phyloP scores from a whole-genome alignment of 1,140 invertebrate species.

The Pteromalus puparum region DNA sequence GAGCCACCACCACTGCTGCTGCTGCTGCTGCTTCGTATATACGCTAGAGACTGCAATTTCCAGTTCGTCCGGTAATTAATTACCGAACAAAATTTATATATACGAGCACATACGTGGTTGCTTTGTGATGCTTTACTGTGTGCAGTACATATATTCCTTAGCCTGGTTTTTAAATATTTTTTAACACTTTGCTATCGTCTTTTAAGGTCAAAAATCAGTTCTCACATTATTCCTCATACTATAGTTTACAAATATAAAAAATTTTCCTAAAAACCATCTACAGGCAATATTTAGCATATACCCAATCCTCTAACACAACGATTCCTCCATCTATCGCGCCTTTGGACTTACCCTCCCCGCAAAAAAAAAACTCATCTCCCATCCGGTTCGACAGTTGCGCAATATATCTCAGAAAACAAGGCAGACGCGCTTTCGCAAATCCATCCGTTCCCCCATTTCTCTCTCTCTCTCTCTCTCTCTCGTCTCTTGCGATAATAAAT shows the following conservation, averaged over 20 bases:
- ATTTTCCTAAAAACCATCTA: no score
- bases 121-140: no score
- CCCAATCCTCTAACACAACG: background rate
- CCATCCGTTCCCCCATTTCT: background rate
- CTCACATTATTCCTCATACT: no score
- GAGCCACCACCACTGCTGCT: background rate
- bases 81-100: slow-evolving; percentile 10
- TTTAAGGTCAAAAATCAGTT: no score
- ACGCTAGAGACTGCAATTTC: slow-evolving; percentile 16
- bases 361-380: background rate
- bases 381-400: slow-evolving; percentile 14
- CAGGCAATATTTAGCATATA: slow-evolving; percentile 10
- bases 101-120: background rate
- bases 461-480: background rate
- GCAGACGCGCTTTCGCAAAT: slow-evolving; percentile 9
- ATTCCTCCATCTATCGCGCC: background rate
- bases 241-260: no score
- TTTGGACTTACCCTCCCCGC: background rate
- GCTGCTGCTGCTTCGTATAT: no score
- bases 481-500: slow-evolving; percentile 32
- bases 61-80: slow-evolving; percentile 28
- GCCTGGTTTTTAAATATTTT: background rate
- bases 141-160: no score
- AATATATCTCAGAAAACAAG: slow-evolving; percentile 7
- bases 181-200: background rate